Percentiles rank a stretch among this genome's conserved stretches.
These are phyloP conservation scores for Deroplatys truncata DNA, from an alignment of 2,888 invertebrate species.

Conservation along the genomic window DNA sequence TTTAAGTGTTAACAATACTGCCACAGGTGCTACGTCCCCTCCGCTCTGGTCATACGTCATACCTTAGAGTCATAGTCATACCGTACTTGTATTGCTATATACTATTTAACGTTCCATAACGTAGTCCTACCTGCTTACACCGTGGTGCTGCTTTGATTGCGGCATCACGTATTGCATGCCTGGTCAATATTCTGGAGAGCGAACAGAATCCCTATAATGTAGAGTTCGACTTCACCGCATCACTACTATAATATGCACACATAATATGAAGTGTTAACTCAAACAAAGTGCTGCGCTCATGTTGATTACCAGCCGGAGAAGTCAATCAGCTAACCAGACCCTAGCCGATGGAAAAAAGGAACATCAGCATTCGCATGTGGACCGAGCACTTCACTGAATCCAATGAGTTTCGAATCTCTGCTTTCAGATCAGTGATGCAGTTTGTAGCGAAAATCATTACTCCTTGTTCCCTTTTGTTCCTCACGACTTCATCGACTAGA, in stretches of 20 bases:
- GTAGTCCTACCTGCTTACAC: too few species aligned
- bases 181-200: too few species aligned
- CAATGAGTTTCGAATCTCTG: neutral
- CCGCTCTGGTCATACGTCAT: too few species aligned
- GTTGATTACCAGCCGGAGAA: constrained; percentile 19
- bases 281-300: constrained; percentile 19
- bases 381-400: neutral
- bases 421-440: neutral
- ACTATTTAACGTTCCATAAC: too few species aligned
- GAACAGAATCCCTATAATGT: neutral
- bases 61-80: too few species aligned
- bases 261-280: constrained; percentile 20
- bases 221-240: neutral
- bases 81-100: too few species aligned
- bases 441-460: neutral
- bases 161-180: too few species aligned
- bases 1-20: too few species aligned
- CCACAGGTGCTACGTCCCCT: too few species aligned
- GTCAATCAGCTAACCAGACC: neutral
- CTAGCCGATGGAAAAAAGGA: neutral
- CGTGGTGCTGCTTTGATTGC: too few species aligned
- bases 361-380: neutral
- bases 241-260: neutral
- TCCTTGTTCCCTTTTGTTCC: too few species aligned
- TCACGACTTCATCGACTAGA: too few species aligned